A percentile compares a stretch with the other conserved stretches of the same genome.
These are phyloP conservation scores for Aramus guarauna DNA, from an alignment of 2,113 vertebrate species.

Conservation along the genomic window DNA sequence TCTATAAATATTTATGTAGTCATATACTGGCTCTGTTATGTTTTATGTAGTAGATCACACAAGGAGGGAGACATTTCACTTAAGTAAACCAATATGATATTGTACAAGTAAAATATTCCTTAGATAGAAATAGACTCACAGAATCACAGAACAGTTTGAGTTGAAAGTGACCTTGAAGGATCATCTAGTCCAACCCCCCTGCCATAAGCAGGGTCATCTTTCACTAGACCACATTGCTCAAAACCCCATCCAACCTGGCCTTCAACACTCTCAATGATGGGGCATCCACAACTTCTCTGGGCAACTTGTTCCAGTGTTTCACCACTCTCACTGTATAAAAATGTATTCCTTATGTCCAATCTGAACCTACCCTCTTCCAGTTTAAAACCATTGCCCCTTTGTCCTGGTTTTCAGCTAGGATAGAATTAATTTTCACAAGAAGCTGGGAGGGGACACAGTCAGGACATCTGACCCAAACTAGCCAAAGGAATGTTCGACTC, in stretches of 20 bases:
- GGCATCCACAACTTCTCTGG: neutral
- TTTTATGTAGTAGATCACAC: neutral
- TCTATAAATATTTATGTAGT: slow-evolving; percentile 26
- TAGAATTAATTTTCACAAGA: too few species aligned
- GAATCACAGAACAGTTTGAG: neutral
- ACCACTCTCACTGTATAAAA: neutral
- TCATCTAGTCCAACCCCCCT: accelerated
- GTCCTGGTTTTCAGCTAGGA: too few species aligned
- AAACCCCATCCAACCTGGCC: neutral
- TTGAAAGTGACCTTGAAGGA: neutral
- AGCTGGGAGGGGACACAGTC: too few species aligned
- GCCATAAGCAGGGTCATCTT: neutral
- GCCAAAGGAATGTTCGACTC: too few species aligned
- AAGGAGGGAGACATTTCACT: neutral
- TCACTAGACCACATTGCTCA: neutral
- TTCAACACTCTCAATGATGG: neutral
- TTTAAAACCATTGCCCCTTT: neutral
- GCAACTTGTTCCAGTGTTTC: neutral
- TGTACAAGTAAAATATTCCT: neutral
- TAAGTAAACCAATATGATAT: neutral
- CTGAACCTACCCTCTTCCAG: neutral
- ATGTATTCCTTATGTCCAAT: neutral
- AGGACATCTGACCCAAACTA: too few species aligned
- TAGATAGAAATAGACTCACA: neutral
- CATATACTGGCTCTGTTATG: neutral